Base-by-base conservation (phyloP, 1,140 invertebrate genomes). In the Drosophila bipectinata region DNA sequence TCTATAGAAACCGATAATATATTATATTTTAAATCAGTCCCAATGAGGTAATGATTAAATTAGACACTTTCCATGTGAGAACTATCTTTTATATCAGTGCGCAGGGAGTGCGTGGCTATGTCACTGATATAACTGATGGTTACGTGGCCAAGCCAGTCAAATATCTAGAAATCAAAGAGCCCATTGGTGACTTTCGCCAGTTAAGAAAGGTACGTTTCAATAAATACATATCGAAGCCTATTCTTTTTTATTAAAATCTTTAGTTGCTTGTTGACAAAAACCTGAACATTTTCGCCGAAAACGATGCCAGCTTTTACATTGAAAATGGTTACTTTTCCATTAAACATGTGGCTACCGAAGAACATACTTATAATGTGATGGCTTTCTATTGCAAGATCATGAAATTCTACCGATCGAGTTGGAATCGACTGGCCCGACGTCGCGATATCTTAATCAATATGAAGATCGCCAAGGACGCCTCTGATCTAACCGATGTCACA, bases 271-370 rank as follows among this genome's bases (percentile, higher is more conserved):
- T 28, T 41, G n/a, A 41, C n/a, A 41, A 41, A 14, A 74, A 75
- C 21, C 56, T 91, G 0, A 91, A 91, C 24, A 90, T 91, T 7
- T 91, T 91, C 60, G 77, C 90, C 2, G 75, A 88, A 8, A 54
- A 84, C n/a, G 90, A 91, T 64, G 90, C 90, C 9, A 61, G 67
- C 7, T 91, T 37, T 53, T 91, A 91, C 48, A 91, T 91, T 1
- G 75, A 90, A 8, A 91, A 90, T 28, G 90, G 79, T 2, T 74
- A 79, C 26, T 83, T 72, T 24, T 71, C 54, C 10, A 51, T 88
- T 9, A 91, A 91, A 57, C 90, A 91, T 10, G 72, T 82, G 41
- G 85, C 90, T 7, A 44, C 64, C 0, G 90, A 91, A 55, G 37
- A 82, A 14, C 90, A 91, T 59, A 79, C 48, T 1, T 91, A 91